phyloP scores from a whole-genome alignment of 2,888 invertebrate species.

The Tetanocera ferruginea region DNA sequence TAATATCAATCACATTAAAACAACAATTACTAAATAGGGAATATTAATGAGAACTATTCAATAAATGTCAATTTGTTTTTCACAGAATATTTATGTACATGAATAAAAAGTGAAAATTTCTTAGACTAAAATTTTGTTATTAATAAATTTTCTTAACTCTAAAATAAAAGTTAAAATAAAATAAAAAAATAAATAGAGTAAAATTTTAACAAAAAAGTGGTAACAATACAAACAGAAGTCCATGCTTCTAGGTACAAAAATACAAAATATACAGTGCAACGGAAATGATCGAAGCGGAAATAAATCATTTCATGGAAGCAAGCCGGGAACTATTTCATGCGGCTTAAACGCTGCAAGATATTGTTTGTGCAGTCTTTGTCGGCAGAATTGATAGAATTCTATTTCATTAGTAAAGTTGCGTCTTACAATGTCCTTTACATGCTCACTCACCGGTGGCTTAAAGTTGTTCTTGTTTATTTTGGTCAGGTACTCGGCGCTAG shows the following conservation, averaged over 20 bases:
- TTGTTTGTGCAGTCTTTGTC: slow-evolving; percentile 86
- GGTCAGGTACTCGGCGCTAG: slow-evolving; percentile 81
- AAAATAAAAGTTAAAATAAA: background rate
- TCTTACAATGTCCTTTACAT: slow-evolving; percentile 86
- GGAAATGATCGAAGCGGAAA: background rate
- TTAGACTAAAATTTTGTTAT: background rate
- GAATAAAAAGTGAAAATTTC: background rate
- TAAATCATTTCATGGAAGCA: slow-evolving; percentile 35
- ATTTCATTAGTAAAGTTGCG: slow-evolving; percentile 90
- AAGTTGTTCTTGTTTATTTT: slow-evolving; percentile 88
- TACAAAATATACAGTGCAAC: slow-evolving; percentile 46
- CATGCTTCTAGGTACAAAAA: slow-evolving; percentile 36
- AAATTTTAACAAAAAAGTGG: slow-evolving; percentile 15
- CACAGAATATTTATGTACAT: slow-evolving; percentile 1
- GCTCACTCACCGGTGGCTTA: slow-evolving; percentile 88
- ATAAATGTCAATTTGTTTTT: background rate
- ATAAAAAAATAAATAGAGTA: slow-evolving; percentile 15
- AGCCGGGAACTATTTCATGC: slow-evolving; percentile 55
- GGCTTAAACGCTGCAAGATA: slow-evolving; percentile 77
- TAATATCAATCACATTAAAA: slow-evolving; percentile 18
- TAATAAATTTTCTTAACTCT: background rate
- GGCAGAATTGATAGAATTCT: slow-evolving; percentile 92
- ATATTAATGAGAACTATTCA: slow-evolving; percentile 3
- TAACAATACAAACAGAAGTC: background rate
- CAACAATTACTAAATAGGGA: slow-evolving; percentile 3